Conservation (phyloP, 2,888 invertebrate genomes). For the Lepidocyrtoides sp. region DNA sequence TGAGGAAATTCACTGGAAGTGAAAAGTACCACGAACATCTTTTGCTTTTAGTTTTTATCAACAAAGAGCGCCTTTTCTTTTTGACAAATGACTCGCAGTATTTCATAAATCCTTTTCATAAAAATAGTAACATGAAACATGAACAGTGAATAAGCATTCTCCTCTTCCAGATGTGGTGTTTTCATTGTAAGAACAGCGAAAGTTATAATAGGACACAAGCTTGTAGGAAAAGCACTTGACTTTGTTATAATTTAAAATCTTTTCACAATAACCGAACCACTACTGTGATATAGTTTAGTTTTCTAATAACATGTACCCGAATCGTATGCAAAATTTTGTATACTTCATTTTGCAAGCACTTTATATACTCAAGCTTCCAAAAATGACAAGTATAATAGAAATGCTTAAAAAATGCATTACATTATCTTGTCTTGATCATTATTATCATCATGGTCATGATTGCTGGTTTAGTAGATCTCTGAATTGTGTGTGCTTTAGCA, state of each 20-base stretch:
- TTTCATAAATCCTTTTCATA: neutral
- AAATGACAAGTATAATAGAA: constrained; percentile 41
- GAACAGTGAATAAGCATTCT: too few relatives aligned
- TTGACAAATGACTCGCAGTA: neutral
- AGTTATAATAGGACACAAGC: too few relatives aligned
- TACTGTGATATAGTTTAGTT: too few relatives aligned
- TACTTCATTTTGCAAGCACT: too few relatives aligned
- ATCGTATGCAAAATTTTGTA: too few relatives aligned
- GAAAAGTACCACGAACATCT: too few relatives aligned
- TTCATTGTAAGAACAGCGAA: too few relatives aligned
- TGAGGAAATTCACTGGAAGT: neutral
- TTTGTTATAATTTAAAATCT: too few relatives aligned
- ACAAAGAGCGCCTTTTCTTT: neutral
- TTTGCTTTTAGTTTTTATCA: neutral
- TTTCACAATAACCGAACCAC: too few relatives aligned
- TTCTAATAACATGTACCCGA: too few relatives aligned
- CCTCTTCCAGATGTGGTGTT: too few relatives aligned
- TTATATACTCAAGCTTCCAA: neutral
- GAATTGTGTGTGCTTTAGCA: neutral
- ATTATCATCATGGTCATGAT: constrained; percentile 53
- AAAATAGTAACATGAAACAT: neutral
- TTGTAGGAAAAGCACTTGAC: too few relatives aligned
- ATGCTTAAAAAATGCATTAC: constrained; percentile 57
- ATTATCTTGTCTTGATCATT: constrained; percentile 29
- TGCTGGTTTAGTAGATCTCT: constrained; percentile 50